Conservation (phyloP, 2,888 invertebrate species). For the Coecobrya sp. region DNA sequence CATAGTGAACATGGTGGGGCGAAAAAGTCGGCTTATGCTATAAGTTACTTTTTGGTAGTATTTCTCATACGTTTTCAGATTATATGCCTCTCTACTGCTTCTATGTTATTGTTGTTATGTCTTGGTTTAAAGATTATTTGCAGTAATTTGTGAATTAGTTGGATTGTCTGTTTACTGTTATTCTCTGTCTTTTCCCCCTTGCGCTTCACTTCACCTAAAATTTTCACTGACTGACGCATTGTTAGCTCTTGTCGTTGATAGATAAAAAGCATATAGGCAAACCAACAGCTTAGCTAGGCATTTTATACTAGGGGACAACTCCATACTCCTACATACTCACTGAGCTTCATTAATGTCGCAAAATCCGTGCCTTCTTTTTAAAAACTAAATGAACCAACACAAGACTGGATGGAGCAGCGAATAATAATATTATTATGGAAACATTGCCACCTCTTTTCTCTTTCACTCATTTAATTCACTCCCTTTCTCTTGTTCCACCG, state of each 20-base stretch:
- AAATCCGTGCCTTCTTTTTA: constrained; percentile 51
- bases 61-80: constrained; percentile 21
- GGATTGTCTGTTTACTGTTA: constrained; percentile 73
- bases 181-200: constrained; percentile 64
- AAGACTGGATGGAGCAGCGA: not conserved
- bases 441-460: constrained; percentile 52
- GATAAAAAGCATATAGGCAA: not conserved
- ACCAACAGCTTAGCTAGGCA: not conserved
- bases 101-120: constrained; percentile 8
- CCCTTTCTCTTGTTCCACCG: not conserved
- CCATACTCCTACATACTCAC: not conserved
- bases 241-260: constrained; percentile 20
- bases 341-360: constrained; percentile 45
- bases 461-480: constrained; percentile 1
- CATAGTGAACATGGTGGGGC: not conserved
- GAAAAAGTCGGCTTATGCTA: not conserved
- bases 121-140: constrained; percentile 74
- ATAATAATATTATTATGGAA: constrained; percentile 55
- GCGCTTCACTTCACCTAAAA: constrained; percentile 64
- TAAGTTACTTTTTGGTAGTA: not conserved
- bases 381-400: constrained; percentile 25
- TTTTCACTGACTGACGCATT: constrained; percentile 56
- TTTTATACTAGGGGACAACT: not conserved
- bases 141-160: constrained; percentile 76
- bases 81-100: not conserved